Base-by-base conservation (phyloP, 2,113 vertebrate species). In the Nansenia antarctica region DNA sequence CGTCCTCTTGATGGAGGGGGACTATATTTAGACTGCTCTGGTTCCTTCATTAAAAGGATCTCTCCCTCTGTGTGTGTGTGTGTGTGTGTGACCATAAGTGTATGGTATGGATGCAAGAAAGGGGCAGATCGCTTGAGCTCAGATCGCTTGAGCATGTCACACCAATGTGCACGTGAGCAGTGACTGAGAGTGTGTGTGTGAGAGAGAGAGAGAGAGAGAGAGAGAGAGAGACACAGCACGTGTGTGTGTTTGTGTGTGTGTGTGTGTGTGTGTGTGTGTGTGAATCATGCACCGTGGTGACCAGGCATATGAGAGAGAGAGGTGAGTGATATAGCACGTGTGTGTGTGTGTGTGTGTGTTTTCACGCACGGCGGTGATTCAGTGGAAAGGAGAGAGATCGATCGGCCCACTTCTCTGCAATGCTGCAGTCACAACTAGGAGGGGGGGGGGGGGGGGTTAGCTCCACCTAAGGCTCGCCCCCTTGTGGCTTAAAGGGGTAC, bases 201-300 rank as follows among this genome's bases (percentile, higher is more conserved):
- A 42, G 12, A 42, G 39, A 42, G 39, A 15, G 14, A 11, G 5
- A 37, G 35, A 37, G 35, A 37, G 5, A 37, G 35, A 4, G 11
- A 5, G 35, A 4, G 15, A 15, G 39, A 42, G 12, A 3, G 39
- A 15, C 18, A 15, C 12, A 18, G 39, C 2, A 42, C 18, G 15
- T 18, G 3, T 42, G 37, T 12, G 4, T 14, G 15, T 14, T 12
- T 1, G 24, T 35, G 67, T 20, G 20, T 62, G 68, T 69, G 73
- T 69, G 69, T 78, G 70, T 60, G 70, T 58, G 58, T 45, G 60
- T 73, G 66, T 62, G 53, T 70, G 35, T 64, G 58, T 42, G 27
- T 68, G 72, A 27, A 47, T 65, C 52, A 39, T 29, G 39, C 67
- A 65, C 39, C 12, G 39, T 42, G 39, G 14, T 42, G 39, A 42